Evolutionary conservation across 2,797 vertebrate genomes (phyloP).

Genomic region (Gallinago solitaria): DNA sequence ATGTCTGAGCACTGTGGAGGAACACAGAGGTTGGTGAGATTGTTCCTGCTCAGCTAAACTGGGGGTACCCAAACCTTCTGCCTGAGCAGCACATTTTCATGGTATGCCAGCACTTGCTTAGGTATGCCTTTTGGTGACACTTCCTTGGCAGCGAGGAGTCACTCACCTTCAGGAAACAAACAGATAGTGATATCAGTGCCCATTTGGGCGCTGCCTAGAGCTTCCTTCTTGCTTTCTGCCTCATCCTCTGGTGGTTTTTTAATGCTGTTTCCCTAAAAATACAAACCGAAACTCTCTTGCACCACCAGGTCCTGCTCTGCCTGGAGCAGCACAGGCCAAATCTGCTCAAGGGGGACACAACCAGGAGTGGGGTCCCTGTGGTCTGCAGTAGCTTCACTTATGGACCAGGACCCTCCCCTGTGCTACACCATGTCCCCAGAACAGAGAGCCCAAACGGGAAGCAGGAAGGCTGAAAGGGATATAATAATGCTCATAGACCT

Average conservation of each 20-base stretch:
- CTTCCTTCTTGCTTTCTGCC: not conserved
- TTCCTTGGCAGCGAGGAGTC: not conserved
- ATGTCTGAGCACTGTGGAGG: not conserved
- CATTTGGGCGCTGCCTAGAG: not conserved
- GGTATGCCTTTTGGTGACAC: rapidly evolving
- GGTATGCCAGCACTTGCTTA: not conserved
- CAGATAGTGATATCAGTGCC: not conserved
- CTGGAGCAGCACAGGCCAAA: not conserved
- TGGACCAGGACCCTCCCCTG: not conserved
- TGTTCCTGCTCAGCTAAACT: not conserved
- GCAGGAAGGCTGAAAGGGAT: not conserved
- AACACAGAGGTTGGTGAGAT: not conserved
- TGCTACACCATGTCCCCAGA: rapidly evolving
- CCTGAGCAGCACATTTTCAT: not conserved
- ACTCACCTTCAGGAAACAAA: not conserved
- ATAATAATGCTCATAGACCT: not conserved
- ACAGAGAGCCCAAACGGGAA: not conserved
- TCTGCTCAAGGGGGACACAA: not conserved
- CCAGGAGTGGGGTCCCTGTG: not conserved
- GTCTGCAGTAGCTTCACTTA: not conserved
- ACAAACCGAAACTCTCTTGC: not conserved
- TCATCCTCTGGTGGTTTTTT: not conserved
- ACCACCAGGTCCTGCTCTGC: not conserved
- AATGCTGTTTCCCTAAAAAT: not conserved
- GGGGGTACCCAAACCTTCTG: not conserved